Conservation (phyloP, 2,113 vertebrate species). For the Notothenia rossii region DNA sequence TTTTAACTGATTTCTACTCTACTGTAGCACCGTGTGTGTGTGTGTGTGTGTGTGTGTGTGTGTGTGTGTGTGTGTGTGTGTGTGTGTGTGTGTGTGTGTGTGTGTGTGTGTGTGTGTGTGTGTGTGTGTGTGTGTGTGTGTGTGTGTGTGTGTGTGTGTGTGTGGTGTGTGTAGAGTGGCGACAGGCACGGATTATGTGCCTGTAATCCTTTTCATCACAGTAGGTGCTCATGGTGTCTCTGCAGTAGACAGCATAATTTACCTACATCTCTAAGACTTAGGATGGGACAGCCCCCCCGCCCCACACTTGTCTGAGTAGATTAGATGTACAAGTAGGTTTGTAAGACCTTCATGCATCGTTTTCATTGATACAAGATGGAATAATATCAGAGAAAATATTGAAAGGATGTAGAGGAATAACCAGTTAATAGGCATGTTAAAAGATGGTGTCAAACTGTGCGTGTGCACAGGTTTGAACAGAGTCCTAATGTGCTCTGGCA, state of each 20-base stretch:
- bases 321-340: slow-evolving; percentile 8
- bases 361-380: background rate
- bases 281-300: background rate
- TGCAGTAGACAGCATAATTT: slow-evolving; percentile 41
- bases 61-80: background rate
- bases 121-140: background rate
- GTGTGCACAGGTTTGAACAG: slow-evolving; percentile 1
- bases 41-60: too few species aligned
- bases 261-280: slow-evolving; percentile 21
- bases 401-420: background rate
- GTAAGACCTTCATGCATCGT: background rate
- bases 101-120: background rate
- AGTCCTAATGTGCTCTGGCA: slow-evolving; percentile 14
- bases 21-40: background rate
- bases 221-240: slow-evolving; percentile 43
- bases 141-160: background rate
- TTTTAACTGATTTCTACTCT: slow-evolving; percentile 1
- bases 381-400: slow-evolving; percentile 12
- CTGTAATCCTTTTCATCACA: slow-evolving; percentile 69
- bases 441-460: background rate
- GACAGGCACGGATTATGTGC: slow-evolving; percentile 65
- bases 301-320: background rate
- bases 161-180: slow-evolving; percentile 37
- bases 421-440: background rate
- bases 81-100: background rate